These are phyloP conservation scores for Artemisiospiza belli DNA, from an alignment of 2,113 vertebrate genomes.

Conservation along the genomic window DNA sequence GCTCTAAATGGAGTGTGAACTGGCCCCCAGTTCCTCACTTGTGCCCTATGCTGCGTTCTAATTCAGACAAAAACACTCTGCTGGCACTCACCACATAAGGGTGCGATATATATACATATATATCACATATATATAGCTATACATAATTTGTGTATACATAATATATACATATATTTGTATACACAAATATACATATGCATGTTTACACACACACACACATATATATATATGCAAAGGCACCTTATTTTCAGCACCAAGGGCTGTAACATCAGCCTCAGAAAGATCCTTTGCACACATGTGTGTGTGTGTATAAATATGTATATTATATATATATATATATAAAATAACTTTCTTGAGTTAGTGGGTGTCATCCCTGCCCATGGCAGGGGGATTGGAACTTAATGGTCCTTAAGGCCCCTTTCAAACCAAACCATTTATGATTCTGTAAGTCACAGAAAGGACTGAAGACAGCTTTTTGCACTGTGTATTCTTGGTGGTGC, in stretches of 20 bases:
- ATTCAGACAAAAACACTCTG: not conserved
- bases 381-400: not conserved
- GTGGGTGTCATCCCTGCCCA: not conserved
- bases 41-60: not conserved
- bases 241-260: not conserved
- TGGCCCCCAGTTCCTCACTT: not conserved
- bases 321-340: no score
- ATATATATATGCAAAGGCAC: not conserved
- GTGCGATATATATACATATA: not conserved
- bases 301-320: not conserved
- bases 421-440: not conserved
- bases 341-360: not conserved
- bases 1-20: not conserved
- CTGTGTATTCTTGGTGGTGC: not conserved
- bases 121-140: not conserved
- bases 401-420: not conserved
- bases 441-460: accelerated
- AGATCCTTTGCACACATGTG: not conserved
- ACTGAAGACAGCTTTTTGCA: not conserved
- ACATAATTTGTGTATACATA: no score
- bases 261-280: not conserved
- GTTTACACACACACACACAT: not conserved
- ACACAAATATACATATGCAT: not conserved
- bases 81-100: not conserved
- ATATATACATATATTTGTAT: no score